Base-by-base conservation (phyloP, 2,797 vertebrate genomes). In the Staurois parvus region DNA sequence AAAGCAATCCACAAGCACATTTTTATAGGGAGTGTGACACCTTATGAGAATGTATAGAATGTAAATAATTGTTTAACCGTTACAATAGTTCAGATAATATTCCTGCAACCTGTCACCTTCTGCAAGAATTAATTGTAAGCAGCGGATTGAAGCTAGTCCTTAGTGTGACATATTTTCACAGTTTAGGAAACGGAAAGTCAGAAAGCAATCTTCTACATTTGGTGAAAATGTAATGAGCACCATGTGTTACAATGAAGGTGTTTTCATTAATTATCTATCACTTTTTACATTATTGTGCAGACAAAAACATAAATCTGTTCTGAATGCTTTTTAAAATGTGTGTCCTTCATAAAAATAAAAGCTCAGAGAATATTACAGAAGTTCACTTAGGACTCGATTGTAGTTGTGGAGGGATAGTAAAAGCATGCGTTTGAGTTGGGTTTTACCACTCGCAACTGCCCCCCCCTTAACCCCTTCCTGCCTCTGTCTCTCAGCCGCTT, bases 101-200 rank as follows among this genome's bases (percentile, higher is more conserved):
- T 26, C n/a, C 17, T n/a, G 15, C 48, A 42, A 26, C 24, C 67
- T 62, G 32, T 28, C 77, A 79, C 66, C 67, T 32, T 48, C 40
- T 3, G 3, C n/a, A 64, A 26, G 7, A 15, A 19, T 32, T 69
- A 79, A 78, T 78, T 29, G 42, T 32, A 28, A 42, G 24, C 3
- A 9, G 19, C 13, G 3, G 48, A 12, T 37, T 13, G 34, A 68
- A 42, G 37, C 64, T 78, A 26, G 11, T 68, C n/a, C 77, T 79
- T 68, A 24, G 66, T 68, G 28, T 32, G 64, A 24, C 68, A 81
- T 26, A 81, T 73, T 59, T 81, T 81, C 68, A 81, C 15, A 62
- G 69, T 81, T 81, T 56, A 72, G 2, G 29, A 81, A 21, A 52
- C 34, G 29, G 29, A 30, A 52, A 69, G 40, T 72, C 10, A 72